Conservation (phyloP, 2,888 invertebrate genomes). For the Ceriagrion tenellum region DNA sequence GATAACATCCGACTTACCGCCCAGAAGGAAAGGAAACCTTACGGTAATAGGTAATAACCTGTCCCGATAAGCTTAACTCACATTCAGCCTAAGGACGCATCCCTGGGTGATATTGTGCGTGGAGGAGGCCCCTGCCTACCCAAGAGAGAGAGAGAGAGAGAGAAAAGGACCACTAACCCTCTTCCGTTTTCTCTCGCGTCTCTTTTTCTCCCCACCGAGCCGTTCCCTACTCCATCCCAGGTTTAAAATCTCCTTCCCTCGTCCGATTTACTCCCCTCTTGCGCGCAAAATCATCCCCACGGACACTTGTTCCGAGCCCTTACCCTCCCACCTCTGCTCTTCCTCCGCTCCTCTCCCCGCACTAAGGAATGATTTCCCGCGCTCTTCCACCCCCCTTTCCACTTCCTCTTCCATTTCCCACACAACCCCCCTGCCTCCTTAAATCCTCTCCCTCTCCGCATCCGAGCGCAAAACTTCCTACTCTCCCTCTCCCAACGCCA, state of each 20-base stretch:
- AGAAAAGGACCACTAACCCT: not conserved
- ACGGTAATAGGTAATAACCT: constrained; percentile 21
- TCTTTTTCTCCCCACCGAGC: not conserved
- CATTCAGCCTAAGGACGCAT: constrained; percentile 4
- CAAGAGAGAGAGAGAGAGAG: not conserved
- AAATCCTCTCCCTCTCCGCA: not conserved
- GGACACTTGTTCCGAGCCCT: constrained; percentile 21
- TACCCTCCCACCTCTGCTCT: not conserved
- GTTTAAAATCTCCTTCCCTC: constrained; percentile 28
- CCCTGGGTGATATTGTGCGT: not conserved
- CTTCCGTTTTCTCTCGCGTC: not conserved
- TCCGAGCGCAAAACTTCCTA: not conserved
- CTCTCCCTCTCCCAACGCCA: not conserved
- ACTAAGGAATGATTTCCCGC: not conserved
- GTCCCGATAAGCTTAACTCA: constrained; percentile 39
- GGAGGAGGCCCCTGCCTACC: not conserved
- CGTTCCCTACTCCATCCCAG: not conserved
- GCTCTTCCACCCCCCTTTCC: not conserved
- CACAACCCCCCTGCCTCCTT: not conserved
- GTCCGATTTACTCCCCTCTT: constrained; percentile 1
- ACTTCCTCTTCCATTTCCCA: not conserved
- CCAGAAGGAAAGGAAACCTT: constrained; percentile 12
- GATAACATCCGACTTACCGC: constrained; percentile 31
- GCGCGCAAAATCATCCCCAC: constrained; percentile 7
- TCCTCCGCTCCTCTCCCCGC: not conserved